phyloP scores from a whole-genome alignment of 1,140 invertebrate species.

The Teleopsis dalmanni region DNA sequence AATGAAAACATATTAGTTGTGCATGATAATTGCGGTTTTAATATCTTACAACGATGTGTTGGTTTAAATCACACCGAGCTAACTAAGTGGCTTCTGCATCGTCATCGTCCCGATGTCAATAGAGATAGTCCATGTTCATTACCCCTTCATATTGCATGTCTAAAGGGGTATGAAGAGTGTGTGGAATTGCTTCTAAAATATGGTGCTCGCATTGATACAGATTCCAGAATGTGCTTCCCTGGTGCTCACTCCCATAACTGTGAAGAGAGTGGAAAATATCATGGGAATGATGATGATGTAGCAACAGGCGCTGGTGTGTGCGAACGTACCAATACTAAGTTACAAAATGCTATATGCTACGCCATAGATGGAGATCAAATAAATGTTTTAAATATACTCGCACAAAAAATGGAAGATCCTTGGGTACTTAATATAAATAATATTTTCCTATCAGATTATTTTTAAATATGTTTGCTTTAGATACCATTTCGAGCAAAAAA shows the following conservation, averaged over 20 bases:
- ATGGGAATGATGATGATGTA: slow-evolving; percentile 34
- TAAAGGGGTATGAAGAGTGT: slow-evolving; percentile 58
- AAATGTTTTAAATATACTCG: slow-evolving; percentile 54
- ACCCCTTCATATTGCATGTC: slow-evolving; percentile 64
- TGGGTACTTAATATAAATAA: slow-evolving; percentile 48
- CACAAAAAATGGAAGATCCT: slow-evolving; percentile 61
- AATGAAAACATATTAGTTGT: slow-evolving; percentile 60
- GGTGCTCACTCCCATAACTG: slow-evolving; percentile 63
- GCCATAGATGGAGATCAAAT: slow-evolving; percentile 67
- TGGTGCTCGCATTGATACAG: slow-evolving; percentile 50
- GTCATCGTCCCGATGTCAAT: slow-evolving; percentile 60
- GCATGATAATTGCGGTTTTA: slow-evolving; percentile 63
- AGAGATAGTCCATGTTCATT: slow-evolving; percentile 63
- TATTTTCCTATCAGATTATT: too few species aligned
- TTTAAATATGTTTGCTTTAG: slow-evolving; percentile 10
- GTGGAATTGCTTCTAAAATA: slow-evolving; percentile 50
- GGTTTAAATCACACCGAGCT: slow-evolving; percentile 65
- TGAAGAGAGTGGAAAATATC: slow-evolving; percentile 54
- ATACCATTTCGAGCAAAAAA: slow-evolving; percentile 49
- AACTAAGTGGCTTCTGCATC: slow-evolving; percentile 56
- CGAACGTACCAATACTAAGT: slow-evolving; percentile 49
- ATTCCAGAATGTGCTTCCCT: slow-evolving; percentile 58
- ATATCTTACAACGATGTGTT: slow-evolving; percentile 63
- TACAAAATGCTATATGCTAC: slow-evolving; percentile 65
- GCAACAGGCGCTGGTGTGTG: slow-evolving; percentile 8